Base-by-base conservation (phyloP, 2,113 vertebrate genomes). In the Peromyscus maniculatus region DNA sequence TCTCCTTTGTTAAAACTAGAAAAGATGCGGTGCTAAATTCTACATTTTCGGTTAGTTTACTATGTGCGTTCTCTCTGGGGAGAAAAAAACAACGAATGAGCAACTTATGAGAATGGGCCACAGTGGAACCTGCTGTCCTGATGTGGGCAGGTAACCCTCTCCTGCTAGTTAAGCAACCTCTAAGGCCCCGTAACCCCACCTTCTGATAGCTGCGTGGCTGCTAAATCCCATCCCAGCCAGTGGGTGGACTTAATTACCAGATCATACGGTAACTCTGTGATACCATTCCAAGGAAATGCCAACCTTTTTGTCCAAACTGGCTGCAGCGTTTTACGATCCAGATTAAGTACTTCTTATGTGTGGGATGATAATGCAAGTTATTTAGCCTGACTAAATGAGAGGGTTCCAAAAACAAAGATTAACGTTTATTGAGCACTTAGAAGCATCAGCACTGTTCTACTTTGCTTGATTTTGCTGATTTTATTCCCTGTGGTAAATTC, bases 331-430 rank as follows among this genome's bases (percentile, higher is more conserved):
- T 96, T 80, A 86, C 21, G 80, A n/a, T 80, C 64, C n/a, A 71
- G 59, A 93, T 72, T 84, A 94, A 71, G 75, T 55, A 88, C 43
- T 82, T 74, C 59, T 95, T 88, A 77, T 66, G 64, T 93, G 12
- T 26, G 39, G 39, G 95, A 83, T 7, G 28, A 95, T 49, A 77
- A 88, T 84, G 57, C 15, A 94, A 80, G 96, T 89, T 43, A 87
- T 78, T 94, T 94, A 87, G 77, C 22, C 87, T 96, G 77, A 77
- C 89, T 88, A 93, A 94, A 52, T 49, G 15, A 7, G 72, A 77
- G 79, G n/a, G n/a, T 96, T 89, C 46, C 52, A 75, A 86, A 97
- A 93, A 36, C 87, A 75, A 96, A 94, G 36, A 84, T 84, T 57
- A 87, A 78, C 22, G 49, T 94, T 72, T 80, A 75, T 16, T 59